Evolutionary conservation across 2,888 invertebrate genomes (phyloP).

Genomic region (Oeneis ivallda): DNA sequence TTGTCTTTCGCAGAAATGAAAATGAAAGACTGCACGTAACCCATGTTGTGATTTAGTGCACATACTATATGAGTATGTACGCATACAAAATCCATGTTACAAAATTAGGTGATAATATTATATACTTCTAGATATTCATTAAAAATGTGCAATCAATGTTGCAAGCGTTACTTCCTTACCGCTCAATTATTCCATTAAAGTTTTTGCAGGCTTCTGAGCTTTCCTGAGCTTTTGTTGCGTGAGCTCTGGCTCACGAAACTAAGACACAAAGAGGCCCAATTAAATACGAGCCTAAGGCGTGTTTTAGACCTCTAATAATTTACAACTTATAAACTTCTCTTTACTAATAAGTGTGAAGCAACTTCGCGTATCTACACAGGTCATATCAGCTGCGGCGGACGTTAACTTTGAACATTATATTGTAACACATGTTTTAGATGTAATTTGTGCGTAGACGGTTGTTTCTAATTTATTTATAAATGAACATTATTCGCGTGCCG

Average conservation of each 20-base stretch:
- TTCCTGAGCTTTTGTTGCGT: too few relatives aligned
- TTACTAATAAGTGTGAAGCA: slow-evolving; percentile 57
- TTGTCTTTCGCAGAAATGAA: slow-evolving; percentile 33
- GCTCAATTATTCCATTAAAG: slow-evolving; percentile 51
- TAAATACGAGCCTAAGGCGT: slow-evolving; percentile 56
- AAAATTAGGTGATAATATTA: neutral
- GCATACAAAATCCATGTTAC: neutral
- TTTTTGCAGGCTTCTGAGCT: slow-evolving; percentile 40
- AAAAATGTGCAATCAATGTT: neutral
- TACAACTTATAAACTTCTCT: slow-evolving; percentile 69
- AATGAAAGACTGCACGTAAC: slow-evolving; percentile 20
- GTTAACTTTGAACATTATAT: slow-evolving; percentile 54
- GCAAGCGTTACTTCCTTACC: neutral
- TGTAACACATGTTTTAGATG: slow-evolving; percentile 58
- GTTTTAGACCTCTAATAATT: slow-evolving; percentile 71
- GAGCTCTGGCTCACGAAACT: slow-evolving; percentile 57
- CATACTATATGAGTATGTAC: neutral
- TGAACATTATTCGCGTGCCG: neutral
- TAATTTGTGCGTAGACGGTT: slow-evolving; percentile 64
- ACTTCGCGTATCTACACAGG: slow-evolving; percentile 58
- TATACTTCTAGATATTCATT: neutral
- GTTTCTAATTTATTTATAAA: slow-evolving; percentile 12
- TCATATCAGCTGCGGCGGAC: slow-evolving; percentile 66
- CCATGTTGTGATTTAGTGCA: slow-evolving; percentile 15
- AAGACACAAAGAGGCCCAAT: slow-evolving; percentile 64